Base-by-base conservation (phyloP, 2,888 invertebrate species). In the Cybosia mesomella region DNA sequence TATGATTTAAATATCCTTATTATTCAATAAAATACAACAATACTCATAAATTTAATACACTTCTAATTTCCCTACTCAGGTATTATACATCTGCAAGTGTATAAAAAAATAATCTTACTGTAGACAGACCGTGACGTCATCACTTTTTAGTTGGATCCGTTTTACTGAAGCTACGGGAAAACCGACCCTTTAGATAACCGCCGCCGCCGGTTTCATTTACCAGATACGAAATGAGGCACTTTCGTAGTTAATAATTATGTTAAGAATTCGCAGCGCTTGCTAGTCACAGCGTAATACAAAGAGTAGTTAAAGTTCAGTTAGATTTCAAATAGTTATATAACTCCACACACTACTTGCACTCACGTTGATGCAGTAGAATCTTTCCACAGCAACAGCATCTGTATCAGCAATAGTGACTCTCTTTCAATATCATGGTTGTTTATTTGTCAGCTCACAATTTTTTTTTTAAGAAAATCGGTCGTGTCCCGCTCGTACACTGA, bases 201-300 rank as follows among this genome's bases (percentile, higher is more conserved):
- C 77, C 75, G 68, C 70, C 68, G 74, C 62, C 66, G 68, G 72
- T 74, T 74, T 66, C 75, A 80, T 68, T 70, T 75, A 73, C 64
- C 61, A 67, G 63, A 71, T 66, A 75, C 73, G 70, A 73, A 80
- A 78, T 76, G 73, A 80, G 72, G 70, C 67, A 72, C 71, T 78
- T 79, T 67, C 55, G 36, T 62, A 73, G 74, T 74, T 73, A 72
- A 77, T 49, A 49, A 49, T 49, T 77, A 75, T 58, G 67, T 73
- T 75, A 72, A 58, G 68, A 58, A 64, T 58, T 66, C 60, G 74
- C 58, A 72, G 71, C 75, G 73, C 76, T 77, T 78, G 79, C 75
- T 77, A 74, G 78, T 71, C 81, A 82, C 82, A 81, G 74, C 80
- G 77, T 67, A 84, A 79, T 73, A 39, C 24, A 24, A 9, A 24